Evolutionary conservation across 1,140 invertebrate genomes (phyloP), one percentile per base, ranked within the genome.

Genomic region (Procambarus virginalis): DNA sequence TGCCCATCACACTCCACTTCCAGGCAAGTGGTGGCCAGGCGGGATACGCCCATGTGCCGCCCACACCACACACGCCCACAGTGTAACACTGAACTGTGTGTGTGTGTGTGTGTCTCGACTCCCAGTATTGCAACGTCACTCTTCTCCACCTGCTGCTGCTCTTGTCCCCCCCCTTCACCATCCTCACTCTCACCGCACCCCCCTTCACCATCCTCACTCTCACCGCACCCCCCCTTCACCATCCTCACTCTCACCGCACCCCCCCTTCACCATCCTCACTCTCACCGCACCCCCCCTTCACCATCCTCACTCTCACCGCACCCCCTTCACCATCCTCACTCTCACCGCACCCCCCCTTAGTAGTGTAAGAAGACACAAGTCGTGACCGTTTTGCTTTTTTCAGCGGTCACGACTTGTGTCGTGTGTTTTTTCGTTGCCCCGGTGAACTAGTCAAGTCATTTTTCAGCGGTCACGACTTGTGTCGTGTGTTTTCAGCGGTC

Each of bases 41-140:
- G 75, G 75, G 75, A 76, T 76, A 76, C 75, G 75, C 75, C 75
- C 75, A 4, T 76, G 34, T 46, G 75, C 46, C 75, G 75, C 75
- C 75, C 75, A 76, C 75, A 22, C 51, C 51, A 55, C 51, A 55
- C 51, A 55, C 51, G 12, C 51, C 8, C 51, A 55, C 51, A 5
- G 1, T 9, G 8, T 9, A 8, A 55, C 51, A 55, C 51, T 34
- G 34, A 34, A 34, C 34, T 34, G 34, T 34, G 34, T 34, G 1
- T 34, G 34, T 34, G 34, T 55, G 2, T 9, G 51, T 55, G 12
- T 12, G 6, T 55, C 1, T 55, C 12, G 51, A 55, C 51, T 9
- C 51, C 8, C 51, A 55, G 8, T 9, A 5, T 55, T 55, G 51
- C 51, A 55, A 12, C 51, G 51, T 22, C 46, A 48, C 34, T 12